These are phyloP conservation scores for Drosophila persimilis DNA, from an alignment of 1,140 invertebrate species.

Conservation along the genomic window DNA sequence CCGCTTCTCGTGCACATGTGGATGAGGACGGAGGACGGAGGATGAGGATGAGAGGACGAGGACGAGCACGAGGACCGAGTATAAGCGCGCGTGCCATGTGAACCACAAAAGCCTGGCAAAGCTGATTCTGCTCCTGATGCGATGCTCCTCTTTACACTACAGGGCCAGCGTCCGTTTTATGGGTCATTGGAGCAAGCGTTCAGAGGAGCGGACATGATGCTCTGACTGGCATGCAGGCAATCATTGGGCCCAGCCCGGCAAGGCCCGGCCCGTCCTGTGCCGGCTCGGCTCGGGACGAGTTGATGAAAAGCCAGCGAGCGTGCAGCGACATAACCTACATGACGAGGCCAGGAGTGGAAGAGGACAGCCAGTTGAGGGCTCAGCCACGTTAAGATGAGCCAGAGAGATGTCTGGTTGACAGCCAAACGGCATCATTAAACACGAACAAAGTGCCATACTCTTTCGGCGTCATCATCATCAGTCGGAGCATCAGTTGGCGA, in stretches of 20 bases:
- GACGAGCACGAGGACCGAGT: background rate
- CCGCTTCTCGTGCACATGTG: slow-evolving; percentile 8
- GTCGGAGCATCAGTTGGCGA: slow-evolving; percentile 41
- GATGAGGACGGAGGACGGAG: background rate
- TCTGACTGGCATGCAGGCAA: slow-evolving; percentile 34
- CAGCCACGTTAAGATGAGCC: slow-evolving; percentile 47
- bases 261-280: background rate
- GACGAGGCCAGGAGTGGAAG: slow-evolving; percentile 46
- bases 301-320: slow-evolving; percentile 70
- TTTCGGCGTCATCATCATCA: slow-evolving; percentile 44
- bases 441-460: slow-evolving; percentile 72
- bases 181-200: slow-evolving; percentile 73
- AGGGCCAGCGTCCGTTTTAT: slow-evolving; percentile 65
- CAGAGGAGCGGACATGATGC: slow-evolving; percentile 31
- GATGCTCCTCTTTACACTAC: too few relatives aligned
- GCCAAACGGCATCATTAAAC: slow-evolving; percentile 78
- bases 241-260: slow-evolving; percentile 26
- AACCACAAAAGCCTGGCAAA: slow-evolving; percentile 62
- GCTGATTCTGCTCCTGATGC: slow-evolving; percentile 20
- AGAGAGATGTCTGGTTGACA: slow-evolving; percentile 45
- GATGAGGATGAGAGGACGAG: background rate
- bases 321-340: slow-evolving; percentile 70
- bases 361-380: background rate
- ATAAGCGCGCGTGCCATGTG: slow-evolving; percentile 55
- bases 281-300: slow-evolving; percentile 22